Base-by-base conservation (phyloP, 2,113 vertebrate species). In the Tautogolabrus adspersus region DNA sequence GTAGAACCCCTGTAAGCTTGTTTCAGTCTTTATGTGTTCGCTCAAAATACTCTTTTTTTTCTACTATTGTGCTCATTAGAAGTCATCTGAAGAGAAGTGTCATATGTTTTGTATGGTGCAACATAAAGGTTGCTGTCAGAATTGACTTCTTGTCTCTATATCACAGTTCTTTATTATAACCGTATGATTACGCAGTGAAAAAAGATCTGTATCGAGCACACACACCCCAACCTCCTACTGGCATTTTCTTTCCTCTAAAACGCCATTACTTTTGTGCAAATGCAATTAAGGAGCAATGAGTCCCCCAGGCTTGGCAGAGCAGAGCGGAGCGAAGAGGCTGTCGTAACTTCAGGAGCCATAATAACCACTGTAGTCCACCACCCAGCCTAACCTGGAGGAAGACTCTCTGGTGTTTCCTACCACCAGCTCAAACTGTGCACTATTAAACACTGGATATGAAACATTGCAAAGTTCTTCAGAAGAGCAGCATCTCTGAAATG, bases 241-340 rank as follows among this genome's bases (percentile, higher is more conserved):
- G 72, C 58, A 58, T 78, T 87, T 84, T 57, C 62, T 21, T 77
- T 67, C 77, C 61, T 78, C 59, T 72, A 75, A 79, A 88, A 91
- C 71, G 73, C 88, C 85, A 87, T 93, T 92, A 86, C 84, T 87
- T 93, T 79, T 89, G 88, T 92, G 92, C 82, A 93, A 94, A 91
- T 92, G 89, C 91, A 92, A 91, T 94, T 93, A 93, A 90, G 84
- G 46, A 34, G 54, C 66, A 86, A 93, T 85, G 86, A 88, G 83
- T 94, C 92, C 91, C 92, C 13, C 30, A 87, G 88, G 92, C 86
- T 74, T 55, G 68, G 70, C 75, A 80, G 63, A 77, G 79, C 63
- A 37, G 73, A 82, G 76, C 69, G 3, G 64, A 85, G 84, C 66
- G 60, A 70, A 74, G 79, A 87, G 77, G 62, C 74, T 64, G 77